phyloP scores from a whole-genome alignment of 2,113 vertebrate genomes.

The Xiphias gladius region DNA sequence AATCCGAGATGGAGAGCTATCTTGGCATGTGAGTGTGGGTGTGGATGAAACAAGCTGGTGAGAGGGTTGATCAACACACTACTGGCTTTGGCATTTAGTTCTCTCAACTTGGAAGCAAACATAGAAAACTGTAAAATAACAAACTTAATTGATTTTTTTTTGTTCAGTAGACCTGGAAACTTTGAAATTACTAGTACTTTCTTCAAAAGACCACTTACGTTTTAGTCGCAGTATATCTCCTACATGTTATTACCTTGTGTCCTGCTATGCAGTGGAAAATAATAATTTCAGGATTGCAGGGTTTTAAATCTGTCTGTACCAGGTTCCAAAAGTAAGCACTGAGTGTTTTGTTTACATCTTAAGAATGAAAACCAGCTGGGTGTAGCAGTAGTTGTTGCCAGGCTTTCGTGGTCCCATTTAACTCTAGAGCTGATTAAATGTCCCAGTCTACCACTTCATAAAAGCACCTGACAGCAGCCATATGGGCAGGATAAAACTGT shows the following conservation, averaged over 20 bases:
- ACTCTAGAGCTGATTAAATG: conserved; percentile 44
- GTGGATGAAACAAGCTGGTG: background rate
- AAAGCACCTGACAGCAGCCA: conserved; percentile 15
- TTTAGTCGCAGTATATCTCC: background rate
- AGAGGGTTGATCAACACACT: conserved; percentile 1
- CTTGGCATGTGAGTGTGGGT: background rate
- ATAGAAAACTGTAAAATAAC: background rate
- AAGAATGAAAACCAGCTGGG: conserved; percentile 7
- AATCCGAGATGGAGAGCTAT: background rate
- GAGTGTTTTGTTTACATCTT: conserved; percentile 16
- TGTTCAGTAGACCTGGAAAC: too few relatives aligned
- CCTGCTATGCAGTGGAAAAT: background rate
- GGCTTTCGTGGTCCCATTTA: background rate
- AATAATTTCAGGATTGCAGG: background rate
- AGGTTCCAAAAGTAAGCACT: background rate
- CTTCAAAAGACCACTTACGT: too few relatives aligned
- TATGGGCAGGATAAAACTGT: conserved; percentile 23
- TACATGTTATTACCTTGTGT: background rate
- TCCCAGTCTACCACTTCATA: conserved; percentile 20
- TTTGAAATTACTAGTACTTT: too few relatives aligned
- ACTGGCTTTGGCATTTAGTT: background rate
- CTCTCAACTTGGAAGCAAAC: conserved; percentile 2
- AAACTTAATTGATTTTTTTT: too few relatives aligned
- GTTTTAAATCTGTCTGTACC: background rate
- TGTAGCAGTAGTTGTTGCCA: background rate